Evolutionary conservation across 1,140 invertebrate species (phyloP).

Genomic region (Tribolium madens): DNA sequence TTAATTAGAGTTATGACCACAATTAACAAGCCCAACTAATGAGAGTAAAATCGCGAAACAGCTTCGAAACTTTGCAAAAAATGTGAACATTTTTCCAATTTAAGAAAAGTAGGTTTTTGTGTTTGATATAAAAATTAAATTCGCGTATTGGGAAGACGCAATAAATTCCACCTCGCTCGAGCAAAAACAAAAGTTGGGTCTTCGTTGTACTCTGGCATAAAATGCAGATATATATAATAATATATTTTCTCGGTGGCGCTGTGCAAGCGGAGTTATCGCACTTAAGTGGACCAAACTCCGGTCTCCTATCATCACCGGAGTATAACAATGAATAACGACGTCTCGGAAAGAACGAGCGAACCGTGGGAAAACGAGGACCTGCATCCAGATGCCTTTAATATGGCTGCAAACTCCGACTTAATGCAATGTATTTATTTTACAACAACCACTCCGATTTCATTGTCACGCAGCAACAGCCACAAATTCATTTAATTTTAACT

Average conservation of each 20-base stretch:
- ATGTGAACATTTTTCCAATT: not conserved
- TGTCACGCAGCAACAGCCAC: slow-evolving; percentile 14
- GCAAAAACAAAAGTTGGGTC: slow-evolving; percentile 23
- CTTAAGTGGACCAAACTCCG: slow-evolving; percentile 37
- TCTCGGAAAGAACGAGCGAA: slow-evolving; percentile 17
- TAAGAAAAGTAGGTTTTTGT: slow-evolving; percentile 11
- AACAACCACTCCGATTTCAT: not conserved
- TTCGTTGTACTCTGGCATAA: slow-evolving; percentile 8
- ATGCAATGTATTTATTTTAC: slow-evolving; percentile 35
- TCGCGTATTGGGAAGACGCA: slow-evolving; percentile 11
- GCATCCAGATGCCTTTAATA: slow-evolving; percentile 39
- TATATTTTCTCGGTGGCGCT: slow-evolving; percentile 12
- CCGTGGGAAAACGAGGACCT: slow-evolving; percentile 33
- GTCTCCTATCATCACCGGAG: slow-evolving; percentile 34
- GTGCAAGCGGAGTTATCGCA: slow-evolving; percentile 27
- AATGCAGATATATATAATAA: slow-evolving; percentile 34
- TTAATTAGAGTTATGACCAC: slow-evolving; percentile 27
- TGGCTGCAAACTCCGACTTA: slow-evolving; percentile 3
- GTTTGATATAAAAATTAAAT: slow-evolving; percentile 28
- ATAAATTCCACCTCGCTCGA: slow-evolving; percentile 19
- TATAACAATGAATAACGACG: slow-evolving; percentile 39
- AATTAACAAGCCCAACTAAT: slow-evolving; percentile 21
- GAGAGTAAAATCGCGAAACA: slow-evolving; percentile 8
- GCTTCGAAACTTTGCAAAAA: slow-evolving; percentile 5
- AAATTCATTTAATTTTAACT: slow-evolving; percentile 4